phyloP scores from a whole-genome alignment of 2,797 vertebrate species.

The Geotrypetes seraphini region DNA sequence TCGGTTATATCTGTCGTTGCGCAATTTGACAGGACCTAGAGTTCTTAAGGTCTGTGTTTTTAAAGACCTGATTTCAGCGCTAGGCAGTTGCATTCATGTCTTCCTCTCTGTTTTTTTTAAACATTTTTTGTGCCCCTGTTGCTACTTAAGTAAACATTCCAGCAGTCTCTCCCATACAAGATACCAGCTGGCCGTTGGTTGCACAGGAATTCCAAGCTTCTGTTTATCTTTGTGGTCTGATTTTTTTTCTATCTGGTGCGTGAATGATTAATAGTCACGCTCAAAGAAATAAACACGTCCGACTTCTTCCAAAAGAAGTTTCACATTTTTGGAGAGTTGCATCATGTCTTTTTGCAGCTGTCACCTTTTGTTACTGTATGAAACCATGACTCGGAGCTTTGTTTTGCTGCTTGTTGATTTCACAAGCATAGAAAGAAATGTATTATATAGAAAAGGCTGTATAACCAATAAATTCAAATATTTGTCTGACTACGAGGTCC shows the following conservation, averaged over 20 bases:
- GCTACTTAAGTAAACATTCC: neutral
- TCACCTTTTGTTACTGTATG: too few relatives aligned
- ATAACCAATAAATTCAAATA: too few relatives aligned
- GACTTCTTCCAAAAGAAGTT: slow-evolving; percentile 31
- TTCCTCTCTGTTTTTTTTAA: neutral
- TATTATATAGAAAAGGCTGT: too few relatives aligned
- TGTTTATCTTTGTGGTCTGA: slow-evolving; percentile 11
- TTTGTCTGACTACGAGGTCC: too few relatives aligned
- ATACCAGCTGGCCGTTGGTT: slow-evolving; percentile 10
- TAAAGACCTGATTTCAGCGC: neutral
- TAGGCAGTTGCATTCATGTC: neutral
- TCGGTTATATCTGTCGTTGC: too few relatives aligned
- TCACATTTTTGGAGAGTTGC: slow-evolving; percentile 32
- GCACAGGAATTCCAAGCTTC: neutral
- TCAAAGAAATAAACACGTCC: slow-evolving; percentile 32
- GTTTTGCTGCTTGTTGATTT: too few relatives aligned
- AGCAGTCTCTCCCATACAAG: neutral
- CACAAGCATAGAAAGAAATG: too few relatives aligned
- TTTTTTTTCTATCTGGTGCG: slow-evolving; percentile 21
- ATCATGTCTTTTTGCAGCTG: slow-evolving; percentile 34
- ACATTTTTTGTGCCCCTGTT: neutral
- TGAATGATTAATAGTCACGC: slow-evolving; percentile 24
- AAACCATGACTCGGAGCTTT: too few relatives aligned
- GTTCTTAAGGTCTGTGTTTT: too few relatives aligned
- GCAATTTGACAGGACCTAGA: too few relatives aligned